These are phyloP conservation scores for Lapara coniferarum DNA, from an alignment of 2,888 invertebrate genomes.

Conservation along the genomic window DNA sequence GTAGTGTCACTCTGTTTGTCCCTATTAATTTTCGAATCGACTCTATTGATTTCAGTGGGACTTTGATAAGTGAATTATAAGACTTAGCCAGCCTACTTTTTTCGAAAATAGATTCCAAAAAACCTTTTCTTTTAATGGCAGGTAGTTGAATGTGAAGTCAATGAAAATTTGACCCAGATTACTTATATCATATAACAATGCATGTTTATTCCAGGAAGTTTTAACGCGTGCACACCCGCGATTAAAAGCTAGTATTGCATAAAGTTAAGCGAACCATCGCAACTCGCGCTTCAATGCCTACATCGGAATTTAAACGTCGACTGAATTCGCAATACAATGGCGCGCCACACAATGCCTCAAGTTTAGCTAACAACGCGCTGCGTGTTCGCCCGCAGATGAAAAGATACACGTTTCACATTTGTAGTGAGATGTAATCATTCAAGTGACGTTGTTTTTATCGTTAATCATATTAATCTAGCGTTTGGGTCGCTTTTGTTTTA, in stretches of 20 bases:
- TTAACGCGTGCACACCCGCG: slow-evolving; percentile 5
- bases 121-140: no score
- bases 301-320: slow-evolving; percentile 29
- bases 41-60: no score
- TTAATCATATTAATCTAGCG: background rate
- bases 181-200: no score
- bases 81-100: no score
- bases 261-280: slow-evolving; percentile 28
- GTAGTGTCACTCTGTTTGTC: no score
- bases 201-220: background rate
- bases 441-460: slow-evolving; percentile 31
- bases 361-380: slow-evolving; percentile 35
- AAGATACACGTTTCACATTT: slow-evolving; percentile 41
- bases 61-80: no score
- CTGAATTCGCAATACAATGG: slow-evolving; percentile 37
- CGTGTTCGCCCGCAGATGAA: slow-evolving; percentile 31
- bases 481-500: no score
- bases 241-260: slow-evolving; percentile 13
- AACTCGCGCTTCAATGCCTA: slow-evolving; percentile 26
- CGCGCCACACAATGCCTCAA: slow-evolving; percentile 35
- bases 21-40: no score
- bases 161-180: no score
- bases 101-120: no score
- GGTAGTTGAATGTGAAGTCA: no score
- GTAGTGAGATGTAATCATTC: slow-evolving; percentile 40